Conservation (phyloP, 2,888 invertebrate species). For the Drosophila putrida region DNA sequence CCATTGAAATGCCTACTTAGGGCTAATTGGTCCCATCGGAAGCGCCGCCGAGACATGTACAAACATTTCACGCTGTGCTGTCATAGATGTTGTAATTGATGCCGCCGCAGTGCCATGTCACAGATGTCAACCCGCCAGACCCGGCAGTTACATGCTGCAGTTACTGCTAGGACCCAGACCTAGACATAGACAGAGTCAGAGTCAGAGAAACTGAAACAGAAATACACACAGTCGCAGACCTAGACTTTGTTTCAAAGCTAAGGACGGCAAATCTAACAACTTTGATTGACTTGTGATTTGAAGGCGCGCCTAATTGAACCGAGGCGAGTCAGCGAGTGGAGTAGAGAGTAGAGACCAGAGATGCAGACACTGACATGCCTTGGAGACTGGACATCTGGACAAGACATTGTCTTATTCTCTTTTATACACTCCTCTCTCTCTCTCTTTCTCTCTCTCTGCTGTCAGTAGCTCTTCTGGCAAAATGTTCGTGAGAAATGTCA, state of each 20-base stretch:
- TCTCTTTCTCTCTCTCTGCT: constrained; percentile 24
- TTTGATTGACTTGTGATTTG: constrained; percentile 85
- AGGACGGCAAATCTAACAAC: constrained; percentile 82
- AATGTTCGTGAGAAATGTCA: constrained; percentile 80
- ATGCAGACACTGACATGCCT: constrained; percentile 62
- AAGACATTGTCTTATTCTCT: constrained; percentile 41
- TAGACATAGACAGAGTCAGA: constrained; percentile 11
- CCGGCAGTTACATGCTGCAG: constrained; percentile 11
- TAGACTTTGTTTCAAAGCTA: constrained; percentile 21
- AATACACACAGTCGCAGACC: constrained; percentile 21
- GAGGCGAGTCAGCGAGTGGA: constrained; percentile 54
- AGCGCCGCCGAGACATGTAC: constrained; percentile 77
- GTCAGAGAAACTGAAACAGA: constrained; percentile 16
- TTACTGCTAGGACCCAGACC: constrained; percentile 23
- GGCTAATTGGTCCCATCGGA: constrained; percentile 82
- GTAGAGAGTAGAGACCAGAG: constrained; percentile 23
- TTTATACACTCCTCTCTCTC: constrained; percentile 28
- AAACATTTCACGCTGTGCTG: constrained; percentile 85
- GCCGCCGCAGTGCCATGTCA: constrained; percentile 82
- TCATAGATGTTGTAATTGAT: constrained; percentile 84
- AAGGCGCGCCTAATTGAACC: constrained; percentile 84
- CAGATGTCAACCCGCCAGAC: constrained; percentile 71
- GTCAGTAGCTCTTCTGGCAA: constrained; percentile 68
- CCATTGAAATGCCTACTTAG: constrained; percentile 80
- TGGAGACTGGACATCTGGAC: constrained; percentile 62